phyloP scores from a whole-genome alignment of 2,888 invertebrate genomes.

The Chirona hameri region DNA sequence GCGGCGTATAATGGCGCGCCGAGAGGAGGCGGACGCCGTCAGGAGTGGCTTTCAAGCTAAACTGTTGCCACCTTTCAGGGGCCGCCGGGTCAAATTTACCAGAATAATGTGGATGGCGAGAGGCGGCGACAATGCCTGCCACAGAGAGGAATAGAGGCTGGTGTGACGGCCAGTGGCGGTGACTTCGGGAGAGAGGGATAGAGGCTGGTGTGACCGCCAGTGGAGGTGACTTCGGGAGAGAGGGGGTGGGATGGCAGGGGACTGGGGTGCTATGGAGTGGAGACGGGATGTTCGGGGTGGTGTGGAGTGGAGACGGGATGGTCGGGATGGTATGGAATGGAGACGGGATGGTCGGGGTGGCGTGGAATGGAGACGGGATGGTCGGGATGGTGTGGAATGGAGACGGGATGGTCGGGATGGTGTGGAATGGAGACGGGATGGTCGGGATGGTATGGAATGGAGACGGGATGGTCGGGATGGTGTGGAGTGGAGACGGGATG shows the following conservation, averaged over 20 bases:
- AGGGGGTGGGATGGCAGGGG: neutral
- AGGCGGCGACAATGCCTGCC: neutral
- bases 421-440: too few species aligned
- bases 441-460: too few species aligned
- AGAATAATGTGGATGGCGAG: neutral
- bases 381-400: too few species aligned
- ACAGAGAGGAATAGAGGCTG: neutral
- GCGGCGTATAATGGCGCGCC: neutral
- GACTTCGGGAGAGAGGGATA: neutral
- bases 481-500: too few species aligned
- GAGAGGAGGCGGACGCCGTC: neutral
- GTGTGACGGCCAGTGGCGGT: too few species aligned
- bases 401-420: too few species aligned
- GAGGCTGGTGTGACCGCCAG: neutral
- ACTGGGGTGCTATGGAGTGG: neutral
- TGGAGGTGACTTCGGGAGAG: neutral
- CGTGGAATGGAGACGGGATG: too few species aligned
- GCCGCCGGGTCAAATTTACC: constrained; percentile 25
- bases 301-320: too few species aligned
- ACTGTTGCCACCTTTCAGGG: constrained; percentile 3
- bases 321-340: too few species aligned
- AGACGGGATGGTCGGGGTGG: too few species aligned
- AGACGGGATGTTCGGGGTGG: too few species aligned
- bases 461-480: too few species aligned
- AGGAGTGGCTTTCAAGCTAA: constrained; percentile 12